Base-by-base conservation (phyloP, 2,113 vertebrate species). In the Brachyistius frenatus region DNA sequence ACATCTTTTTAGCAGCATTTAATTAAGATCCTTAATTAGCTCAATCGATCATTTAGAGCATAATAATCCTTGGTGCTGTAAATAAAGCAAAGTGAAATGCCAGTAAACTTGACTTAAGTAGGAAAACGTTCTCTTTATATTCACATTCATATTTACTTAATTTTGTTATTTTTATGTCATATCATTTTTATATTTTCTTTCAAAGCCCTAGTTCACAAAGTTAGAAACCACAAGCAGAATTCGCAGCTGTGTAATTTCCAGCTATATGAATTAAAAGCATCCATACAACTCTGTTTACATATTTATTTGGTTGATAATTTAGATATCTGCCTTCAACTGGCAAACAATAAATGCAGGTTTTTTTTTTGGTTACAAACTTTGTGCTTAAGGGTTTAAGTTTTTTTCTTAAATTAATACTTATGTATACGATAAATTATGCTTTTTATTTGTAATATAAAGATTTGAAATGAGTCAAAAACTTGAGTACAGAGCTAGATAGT, bases 131-230 rank as follows among this genome's bases (percentile, higher is more conserved):
- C 32, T 80, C 64, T 73, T 89, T 62, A 72, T 77, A 80, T 78
- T 83, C 66, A 82, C 66, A 57, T 56, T 84, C 13, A 63, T 83
- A 83, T 76, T 81, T 85, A 80, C 54, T 77, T 2, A 66, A 73
- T 44, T 66, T 81, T 2, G 5, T 69, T 58, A n/a, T 81, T 68
- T 79, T 37, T 84, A 47, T 58, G 30, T 80, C 10, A 23, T 82
- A 32, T 52, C 14, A 13, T 70, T 53, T 23, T 83, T 78, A 15
- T 76, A 63, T 81, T 85, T 76, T 66, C 56, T 61, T 71, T 65
- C 64, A 30, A 55, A 15, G 79, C 49, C 39, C 23, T 32, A 56
- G 49, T 78, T 66, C 0, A 63, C 68, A 73, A 65, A 67, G 50
- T 10, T 64, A 52, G 46, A 62, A 46, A 37, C 64, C 15, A 64